phyloP scores from a whole-genome alignment of 2,888 invertebrate genomes.

The Andrena trimmerana region DNA sequence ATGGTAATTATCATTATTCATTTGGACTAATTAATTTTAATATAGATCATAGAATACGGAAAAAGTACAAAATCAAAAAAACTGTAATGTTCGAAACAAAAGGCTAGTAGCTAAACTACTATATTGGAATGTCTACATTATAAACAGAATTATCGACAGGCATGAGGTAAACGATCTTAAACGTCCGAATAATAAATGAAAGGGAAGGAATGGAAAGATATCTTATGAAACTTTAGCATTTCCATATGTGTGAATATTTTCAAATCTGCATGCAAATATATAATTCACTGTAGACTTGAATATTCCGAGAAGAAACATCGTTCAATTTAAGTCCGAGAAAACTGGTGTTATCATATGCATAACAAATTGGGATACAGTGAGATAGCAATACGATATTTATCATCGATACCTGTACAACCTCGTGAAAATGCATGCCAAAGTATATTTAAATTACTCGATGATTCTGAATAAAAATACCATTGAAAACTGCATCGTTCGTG shows the following conservation, averaged over 20 bases:
- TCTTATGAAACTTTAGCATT: conserved; percentile 33
- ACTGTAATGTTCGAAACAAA: conserved; percentile 47
- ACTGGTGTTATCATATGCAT: conserved; percentile 39
- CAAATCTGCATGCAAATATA: conserved; percentile 61
- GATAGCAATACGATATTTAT: conserved; percentile 49
- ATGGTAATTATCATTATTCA: conserved; percentile 70
- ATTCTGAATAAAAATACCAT: conserved; percentile 18
- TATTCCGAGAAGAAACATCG: conserved; percentile 26
- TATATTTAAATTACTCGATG: conserved; percentile 27
- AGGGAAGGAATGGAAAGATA: conserved; percentile 34
- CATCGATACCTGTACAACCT: conserved; percentile 42
- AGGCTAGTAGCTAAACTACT: conserved; percentile 63
- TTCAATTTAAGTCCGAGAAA: conserved; percentile 33
- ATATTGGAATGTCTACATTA: conserved; percentile 50
- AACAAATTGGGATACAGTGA: conserved; percentile 47
- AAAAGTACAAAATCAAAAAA: conserved; percentile 52
- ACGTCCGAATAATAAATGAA: conserved; percentile 9
- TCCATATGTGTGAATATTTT: conserved; percentile 42
- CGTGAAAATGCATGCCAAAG: conserved; percentile 51
- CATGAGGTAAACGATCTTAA: conserved; percentile 46
- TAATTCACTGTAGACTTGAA: conserved; percentile 19
- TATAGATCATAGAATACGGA: conserved; percentile 46
- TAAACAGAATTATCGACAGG: conserved; percentile 58
- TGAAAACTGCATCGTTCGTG: conserved; percentile 11
- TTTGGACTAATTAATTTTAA: conserved; percentile 62